Evolutionary conservation across 1,140 invertebrate genomes (phyloP).

Genomic region (Cydia splendana): DNA sequence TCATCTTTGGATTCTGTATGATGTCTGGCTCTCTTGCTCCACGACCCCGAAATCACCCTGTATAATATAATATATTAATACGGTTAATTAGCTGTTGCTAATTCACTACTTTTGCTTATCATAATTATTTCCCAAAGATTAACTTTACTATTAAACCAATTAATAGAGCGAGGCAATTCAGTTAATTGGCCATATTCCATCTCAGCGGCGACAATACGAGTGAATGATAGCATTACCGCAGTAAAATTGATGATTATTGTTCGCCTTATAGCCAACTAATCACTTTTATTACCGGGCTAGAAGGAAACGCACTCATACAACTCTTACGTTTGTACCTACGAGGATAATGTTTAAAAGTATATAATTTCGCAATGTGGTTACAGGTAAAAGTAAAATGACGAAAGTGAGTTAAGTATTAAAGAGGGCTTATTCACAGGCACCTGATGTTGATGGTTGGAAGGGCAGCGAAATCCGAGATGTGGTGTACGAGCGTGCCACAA

Average conservation of each 20-base stretch:
- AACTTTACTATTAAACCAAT: background rate
- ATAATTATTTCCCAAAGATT: background rate
- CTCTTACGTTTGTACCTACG: background rate
- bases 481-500: slow-evolving; percentile 65
- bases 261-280: slow-evolving; percentile 23
- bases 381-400: background rate
- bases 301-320: background rate
- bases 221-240: slow-evolving; percentile 21
- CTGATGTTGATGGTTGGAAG: slow-evolving; percentile 3
- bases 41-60: no score
- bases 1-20: no score
- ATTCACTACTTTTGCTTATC: background rate
- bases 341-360: background rate
- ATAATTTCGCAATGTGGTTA: background rate
- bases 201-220: slow-evolving; percentile 12
- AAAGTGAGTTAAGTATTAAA: background rate
- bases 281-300: slow-evolving; percentile 19
- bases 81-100: background rate
- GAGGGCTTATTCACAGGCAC: slow-evolving; percentile 4
- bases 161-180: slow-evolving; percentile 1
- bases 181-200: slow-evolving; percentile 20
- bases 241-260: slow-evolving; percentile 30
- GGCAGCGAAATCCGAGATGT: slow-evolving; percentile 62
- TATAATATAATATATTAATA: no score
- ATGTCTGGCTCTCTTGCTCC: no score